phyloP scores from a whole-genome alignment of 2,797 vertebrate species.

The Nasua narica region DNA sequence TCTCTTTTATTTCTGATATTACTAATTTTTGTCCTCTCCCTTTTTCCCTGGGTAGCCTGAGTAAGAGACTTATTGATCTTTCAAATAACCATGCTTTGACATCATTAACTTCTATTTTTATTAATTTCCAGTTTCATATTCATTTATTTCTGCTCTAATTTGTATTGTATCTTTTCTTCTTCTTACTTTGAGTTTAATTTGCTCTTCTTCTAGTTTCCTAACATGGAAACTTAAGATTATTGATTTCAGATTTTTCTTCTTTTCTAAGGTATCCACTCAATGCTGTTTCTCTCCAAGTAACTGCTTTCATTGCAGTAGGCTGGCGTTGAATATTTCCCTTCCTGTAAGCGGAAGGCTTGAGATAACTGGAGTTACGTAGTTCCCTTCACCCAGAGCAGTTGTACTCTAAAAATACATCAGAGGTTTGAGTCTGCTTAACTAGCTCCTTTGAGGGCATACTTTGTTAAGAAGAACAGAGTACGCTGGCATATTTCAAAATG shows the following conservation, averaged over 20 bases:
- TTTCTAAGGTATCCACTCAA: not conserved
- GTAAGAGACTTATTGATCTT: not conserved
- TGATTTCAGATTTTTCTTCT: not conserved
- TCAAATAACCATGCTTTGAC: not conserved
- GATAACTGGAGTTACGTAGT: not conserved
- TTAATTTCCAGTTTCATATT: not conserved
- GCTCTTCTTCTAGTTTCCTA: not conserved
- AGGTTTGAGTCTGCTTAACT: not conserved
- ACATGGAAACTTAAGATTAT: not conserved
- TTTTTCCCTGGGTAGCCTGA: not conserved
- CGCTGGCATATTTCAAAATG: not conserved
- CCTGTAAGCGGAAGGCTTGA: not conserved
- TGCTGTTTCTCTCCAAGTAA: not conserved
- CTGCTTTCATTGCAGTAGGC: not conserved
- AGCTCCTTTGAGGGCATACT: not conserved
- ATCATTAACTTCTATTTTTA: not conserved
- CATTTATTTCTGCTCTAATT: not conserved
- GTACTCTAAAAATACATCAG: not conserved
- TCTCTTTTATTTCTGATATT: not conserved
- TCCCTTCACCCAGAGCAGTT: not conserved
- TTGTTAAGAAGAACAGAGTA: not conserved
- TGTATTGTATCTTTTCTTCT: not conserved
- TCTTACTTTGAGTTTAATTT: not conserved
- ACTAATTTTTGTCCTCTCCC: not conserved
- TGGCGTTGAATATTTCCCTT: not conserved